A percentile compares a stretch with the other conserved stretches of the same genome.
Conservation (phyloP, 2,113 vertebrate genomes). For the Rhabdomys dilectus region DNA sequence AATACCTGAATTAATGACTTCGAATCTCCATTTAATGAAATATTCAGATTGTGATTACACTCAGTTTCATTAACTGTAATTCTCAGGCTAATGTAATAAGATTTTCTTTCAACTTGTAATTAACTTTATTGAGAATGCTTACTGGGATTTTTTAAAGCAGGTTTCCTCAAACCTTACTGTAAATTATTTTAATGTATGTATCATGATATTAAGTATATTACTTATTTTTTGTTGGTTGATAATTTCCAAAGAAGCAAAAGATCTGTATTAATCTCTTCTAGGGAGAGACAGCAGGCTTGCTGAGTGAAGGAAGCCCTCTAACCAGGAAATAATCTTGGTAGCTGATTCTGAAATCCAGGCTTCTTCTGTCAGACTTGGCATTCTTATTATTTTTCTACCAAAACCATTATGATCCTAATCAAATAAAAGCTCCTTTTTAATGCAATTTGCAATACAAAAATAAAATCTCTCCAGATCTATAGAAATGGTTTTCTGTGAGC, state of each 20-base stretch:
- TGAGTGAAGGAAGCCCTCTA: constrained; percentile 16
- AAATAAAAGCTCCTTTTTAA: neutral
- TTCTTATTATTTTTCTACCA: constrained; percentile 53
- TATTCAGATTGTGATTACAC: constrained; percentile 76
- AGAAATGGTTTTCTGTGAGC: constrained; percentile 19
- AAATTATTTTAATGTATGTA: constrained; percentile 79
- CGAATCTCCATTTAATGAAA: constrained; percentile 73
- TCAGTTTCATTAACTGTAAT: constrained; percentile 79
- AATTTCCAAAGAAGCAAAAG: constrained; percentile 68
- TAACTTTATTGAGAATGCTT: constrained; percentile 82
- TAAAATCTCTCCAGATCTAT: neutral
- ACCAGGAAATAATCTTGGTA: constrained; percentile 40
- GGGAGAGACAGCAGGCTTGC: constrained; percentile 44
- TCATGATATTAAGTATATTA: constrained; percentile 79
- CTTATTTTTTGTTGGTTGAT: constrained; percentile 77
- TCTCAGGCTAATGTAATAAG: constrained; percentile 73
- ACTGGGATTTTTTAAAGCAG: constrained; percentile 75
- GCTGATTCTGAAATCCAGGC: neutral
- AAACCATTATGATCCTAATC: neutral
- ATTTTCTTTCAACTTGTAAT: constrained; percentile 82
- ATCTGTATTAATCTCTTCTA: constrained; percentile 77
- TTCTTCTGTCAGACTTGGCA: neutral
- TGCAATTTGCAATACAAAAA: neutral
- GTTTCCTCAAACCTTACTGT: constrained; percentile 74
- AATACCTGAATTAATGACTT: constrained; percentile 66